Evolutionary conservation across 1,140 invertebrate genomes (phyloP), one percentile per base, ranked within the genome.

Genomic region (Sipha flava): DNA sequence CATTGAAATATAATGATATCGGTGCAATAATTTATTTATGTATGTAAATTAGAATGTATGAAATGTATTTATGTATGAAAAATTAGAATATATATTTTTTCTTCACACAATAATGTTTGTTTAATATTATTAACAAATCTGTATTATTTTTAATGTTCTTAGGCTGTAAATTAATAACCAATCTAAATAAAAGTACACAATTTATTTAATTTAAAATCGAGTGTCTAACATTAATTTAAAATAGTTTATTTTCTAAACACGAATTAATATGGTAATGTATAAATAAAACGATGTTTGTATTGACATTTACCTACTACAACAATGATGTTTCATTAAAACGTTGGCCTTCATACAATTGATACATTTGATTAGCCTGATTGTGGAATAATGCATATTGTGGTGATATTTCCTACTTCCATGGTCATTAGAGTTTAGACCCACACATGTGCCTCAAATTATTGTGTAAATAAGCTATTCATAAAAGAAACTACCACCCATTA

Each of bases 341-440:
- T 23, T 16, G 73, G 26, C 73, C 73, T 77, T 77, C 73, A 26
- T 54, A 40, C 26, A 14, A 77, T 59, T 57, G 73, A 77, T 77
- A 77, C 52, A 77, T 59, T 77, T 77, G 21, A 77, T 77, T 77
- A 77, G 34, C 21, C 52, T 26, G 73, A 37, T 77, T 59, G 49
- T 57, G 59, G 14, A 59, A 29, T 45, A 59, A 43, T 21, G 16
- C 6, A 23, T 23, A 23, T 23, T 70, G 40, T 47, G 21, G 16
- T 57, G 21, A 77, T 57, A 12, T 59, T 77, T 77, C 49, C 49
- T 59, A n/a, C 31, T 59, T 57, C 7, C 47, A 77, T 57, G 47
- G 73, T 10, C 52, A 77, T 9, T 29, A n/a, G n/a, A n/a, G n/a
- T n/a, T n/a, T n/a, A 14, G 52, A 40, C 73, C 52, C 73, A 77